phyloP scores from a whole-genome alignment of 2,113 vertebrate genomes.

The Lepidothrix coronata region DNA sequence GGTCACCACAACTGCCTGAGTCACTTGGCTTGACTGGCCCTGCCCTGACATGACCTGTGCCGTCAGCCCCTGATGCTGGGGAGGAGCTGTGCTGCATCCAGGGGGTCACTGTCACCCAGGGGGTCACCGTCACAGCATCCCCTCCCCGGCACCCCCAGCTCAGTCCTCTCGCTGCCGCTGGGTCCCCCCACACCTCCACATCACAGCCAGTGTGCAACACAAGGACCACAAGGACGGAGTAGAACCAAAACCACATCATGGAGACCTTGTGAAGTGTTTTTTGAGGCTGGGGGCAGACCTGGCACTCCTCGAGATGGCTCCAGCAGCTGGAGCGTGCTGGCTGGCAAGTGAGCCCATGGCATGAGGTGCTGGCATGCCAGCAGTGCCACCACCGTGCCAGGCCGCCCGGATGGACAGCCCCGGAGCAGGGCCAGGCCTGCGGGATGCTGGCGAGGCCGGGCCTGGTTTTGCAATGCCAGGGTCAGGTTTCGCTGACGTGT shows the following conservation, averaged over 20 bases:
- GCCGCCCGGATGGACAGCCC: not conserved
- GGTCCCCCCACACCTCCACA: not conserved
- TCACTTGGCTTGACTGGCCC: not conserved
- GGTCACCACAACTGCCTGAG: slow-evolving; percentile 29
- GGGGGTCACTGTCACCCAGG: not conserved
- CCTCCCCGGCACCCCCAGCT: not conserved
- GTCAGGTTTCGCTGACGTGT: slow-evolving; percentile 76
- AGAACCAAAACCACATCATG: not conserved
- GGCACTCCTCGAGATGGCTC: not conserved
- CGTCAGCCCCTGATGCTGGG: not conserved
- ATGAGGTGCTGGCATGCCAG: accelerated
- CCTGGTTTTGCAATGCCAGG: slow-evolving; percentile 66
- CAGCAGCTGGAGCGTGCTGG: not conserved
- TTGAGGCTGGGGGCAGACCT: not conserved
- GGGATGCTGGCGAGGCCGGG: slow-evolving; percentile 2
- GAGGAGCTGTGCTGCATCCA: not conserved
- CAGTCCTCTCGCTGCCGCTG: accelerated
- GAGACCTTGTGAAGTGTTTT: not conserved
- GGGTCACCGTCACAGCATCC: not conserved
- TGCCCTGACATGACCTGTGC: not conserved
- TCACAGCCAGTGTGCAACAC: accelerated
- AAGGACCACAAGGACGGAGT: accelerated
- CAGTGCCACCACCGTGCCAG: not conserved
- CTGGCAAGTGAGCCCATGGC: not conserved
- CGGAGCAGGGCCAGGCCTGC: not conserved